Percentiles rank a stretch among this genome's conserved stretches.
phyloP scores from a whole-genome alignment of 2,888 invertebrate genomes.

The Altica lythri region DNA sequence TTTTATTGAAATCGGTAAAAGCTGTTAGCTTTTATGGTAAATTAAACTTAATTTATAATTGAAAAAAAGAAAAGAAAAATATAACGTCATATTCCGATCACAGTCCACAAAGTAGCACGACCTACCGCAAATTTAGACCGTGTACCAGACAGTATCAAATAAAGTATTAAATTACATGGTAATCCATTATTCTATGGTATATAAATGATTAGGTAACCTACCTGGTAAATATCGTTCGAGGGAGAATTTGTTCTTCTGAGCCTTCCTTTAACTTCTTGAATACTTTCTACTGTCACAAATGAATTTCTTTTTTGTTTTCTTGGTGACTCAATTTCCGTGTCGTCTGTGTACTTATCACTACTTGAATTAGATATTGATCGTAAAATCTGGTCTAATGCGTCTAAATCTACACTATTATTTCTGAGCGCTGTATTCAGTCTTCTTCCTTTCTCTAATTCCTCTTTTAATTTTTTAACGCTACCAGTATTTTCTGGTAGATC shows the following conservation, averaged over 20 bases:
- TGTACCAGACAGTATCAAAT: too few relatives aligned
- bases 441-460: conserved; percentile 62
- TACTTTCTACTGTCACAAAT: conserved; percentile 65
- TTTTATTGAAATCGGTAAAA: too few relatives aligned
- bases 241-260: conserved; percentile 61
- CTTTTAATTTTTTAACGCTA: conserved; percentile 61
- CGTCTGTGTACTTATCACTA: conserved; percentile 43
- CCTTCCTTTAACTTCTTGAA: conserved; percentile 65
- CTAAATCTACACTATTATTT: conserved; percentile 61
- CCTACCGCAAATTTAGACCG: too few relatives aligned
- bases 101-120: too few relatives aligned
- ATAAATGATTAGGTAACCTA: conserved; percentile 6
- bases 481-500: conserved; percentile 59
- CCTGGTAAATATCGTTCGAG: conserved; percentile 50
- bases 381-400: conserved; percentile 61
- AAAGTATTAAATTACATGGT: too few relatives aligned
- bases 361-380: conserved; percentile 53
- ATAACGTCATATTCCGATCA: too few relatives aligned
- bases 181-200: background rate
- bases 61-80: too few relatives aligned
- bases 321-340: conserved; percentile 37
- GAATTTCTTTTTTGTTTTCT: conserved; percentile 54
- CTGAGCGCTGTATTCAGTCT: conserved; percentile 61
- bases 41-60: too few relatives aligned
- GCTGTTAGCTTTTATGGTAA: too few relatives aligned